Conservation (phyloP, 2,888 invertebrate genomes). For the Mellilla xanthometata region DNA sequence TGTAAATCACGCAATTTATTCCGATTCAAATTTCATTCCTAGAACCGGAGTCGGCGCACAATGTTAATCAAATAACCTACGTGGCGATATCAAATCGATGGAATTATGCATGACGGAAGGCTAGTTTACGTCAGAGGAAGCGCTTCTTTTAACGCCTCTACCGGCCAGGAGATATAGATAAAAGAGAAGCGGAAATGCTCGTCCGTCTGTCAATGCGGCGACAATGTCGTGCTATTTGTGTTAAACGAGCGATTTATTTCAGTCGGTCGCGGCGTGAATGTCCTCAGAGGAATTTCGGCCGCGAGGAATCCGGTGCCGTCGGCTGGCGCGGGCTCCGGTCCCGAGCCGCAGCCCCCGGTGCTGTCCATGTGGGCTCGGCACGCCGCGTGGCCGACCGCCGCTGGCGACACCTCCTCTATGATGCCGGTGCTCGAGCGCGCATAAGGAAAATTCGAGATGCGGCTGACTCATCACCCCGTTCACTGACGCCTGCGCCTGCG, state of each 20-base stretch:
- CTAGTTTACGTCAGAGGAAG: constrained; percentile 61
- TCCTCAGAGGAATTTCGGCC: constrained; percentile 78
- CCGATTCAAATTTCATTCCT: constrained; percentile 30
- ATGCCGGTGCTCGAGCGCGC: constrained; percentile 59
- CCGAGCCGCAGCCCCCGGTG: constrained; percentile 33
- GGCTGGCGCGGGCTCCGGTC: constrained; percentile 52
- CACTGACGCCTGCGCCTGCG: constrained; percentile 43
- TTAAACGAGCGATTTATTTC: constrained; percentile 81
- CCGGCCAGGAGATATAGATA: constrained; percentile 42
- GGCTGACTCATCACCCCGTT: constrained; percentile 68
- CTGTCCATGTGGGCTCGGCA: constrained; percentile 40
- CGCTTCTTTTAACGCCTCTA: constrained; percentile 43
- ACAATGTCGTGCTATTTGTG: constrained; percentile 79
- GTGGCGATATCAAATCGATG: constrained; percentile 38
- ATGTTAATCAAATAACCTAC: constrained; percentile 52
- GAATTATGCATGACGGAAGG: constrained; percentile 54
- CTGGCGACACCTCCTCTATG: constrained; percentile 53
- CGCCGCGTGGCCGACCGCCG: constrained; percentile 43
- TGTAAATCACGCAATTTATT: constrained; percentile 13
- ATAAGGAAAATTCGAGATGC: constrained; percentile 78
- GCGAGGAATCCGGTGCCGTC: constrained; percentile 77
- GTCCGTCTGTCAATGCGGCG: constrained; percentile 74
- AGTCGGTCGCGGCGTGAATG: constrained; percentile 78
- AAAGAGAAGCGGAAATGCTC: constrained; percentile 75
- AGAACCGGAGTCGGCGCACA: constrained; percentile 32